Base-by-base conservation (phyloP, 2,113 vertebrate genomes). In the Vireo altiloquus region DNA sequence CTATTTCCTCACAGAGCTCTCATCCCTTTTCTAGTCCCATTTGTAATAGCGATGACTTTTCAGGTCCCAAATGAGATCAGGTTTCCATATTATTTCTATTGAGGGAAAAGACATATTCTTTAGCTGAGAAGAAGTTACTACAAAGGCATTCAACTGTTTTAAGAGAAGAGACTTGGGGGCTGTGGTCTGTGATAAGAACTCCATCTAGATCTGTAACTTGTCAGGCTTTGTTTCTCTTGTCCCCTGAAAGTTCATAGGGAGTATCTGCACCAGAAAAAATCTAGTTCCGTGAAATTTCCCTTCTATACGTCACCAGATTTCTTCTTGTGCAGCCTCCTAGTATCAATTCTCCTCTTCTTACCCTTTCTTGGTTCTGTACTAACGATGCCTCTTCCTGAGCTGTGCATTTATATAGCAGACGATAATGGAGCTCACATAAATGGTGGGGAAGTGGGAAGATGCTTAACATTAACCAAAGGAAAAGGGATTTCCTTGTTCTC, bases 81-180 rank as follows among this genome's bases (percentile, higher is more conserved):
- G 64, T 93, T 94, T 77, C 61, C 10, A 4, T 57, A 40, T 74
- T 57, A 65, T 72, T 88, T 95, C 72, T 92, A 44, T 84, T 86
- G 83, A 81, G 60, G 39, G 68, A 56, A 74, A 95, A 87, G 1
- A 30, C 4, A 72, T 56, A 30, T 35, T 64, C 13, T 82, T 64
- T 53, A 42, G 54, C 75, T 76, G 52, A 71, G 35, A 37, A 30
- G 23, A 37, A 30, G 23, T 72, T 90, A n/a, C n/a, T 63, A 12
- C 31, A 66, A 66, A 93, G 33, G 5, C 2, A 0, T 68, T 72
- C 13, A 13, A 23, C 42, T 2, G 1, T 10, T 1, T 0, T 39
- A 77, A 35, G 31, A 64, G 20, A 81, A 76, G 33, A 85, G 21
- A 30, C 11, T 8, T 77, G 11, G 13, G 27, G 30, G 15, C 16